Evolutionary conservation across 2,113 vertebrate species (phyloP), one percentile per base, ranked within the genome.

Genomic region (Bothrops jararaca): DNA sequence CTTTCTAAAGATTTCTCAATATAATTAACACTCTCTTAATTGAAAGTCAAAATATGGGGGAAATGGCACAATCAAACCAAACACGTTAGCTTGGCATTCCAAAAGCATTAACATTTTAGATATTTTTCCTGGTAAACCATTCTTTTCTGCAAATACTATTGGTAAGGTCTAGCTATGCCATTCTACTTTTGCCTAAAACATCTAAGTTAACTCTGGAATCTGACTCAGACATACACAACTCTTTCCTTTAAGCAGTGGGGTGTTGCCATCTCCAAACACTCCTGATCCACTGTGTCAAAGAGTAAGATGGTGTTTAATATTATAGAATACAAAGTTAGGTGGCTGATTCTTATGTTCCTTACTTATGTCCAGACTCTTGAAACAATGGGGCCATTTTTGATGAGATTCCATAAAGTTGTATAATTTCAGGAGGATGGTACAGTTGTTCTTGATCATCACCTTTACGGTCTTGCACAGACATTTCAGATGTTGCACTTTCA

Each of bases 391-490:
- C 95, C 96, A 99, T 97, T 93, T 97, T 98, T 92, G 98, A 90
- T 48, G 99, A 98, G 92, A 99, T 97, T 3, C 98, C 98, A 95
- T 99, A 99, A 39, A 99, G 97, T 0, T 97, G 93, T 54, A 97
- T 98, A 96, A 99, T 99, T 95, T 99, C 99, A 95, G 99, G 99
- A 94, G 98, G 98, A 15, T 94, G 98, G 96, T 99, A 99, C 0
- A 3, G 94, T 80, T 97, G 96, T 60, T 98, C 98, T 94, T 93
- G 96, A 34, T 97, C 97, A 90, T 93, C 97, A 92, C 91, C 93
- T 85, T 96, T 97, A 95, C 95, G 94, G 64, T 95, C 95, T 26
- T 95, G 94, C 64, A 94, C 94, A 69, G 96, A 95, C 93, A 97
- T 96, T 34, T 91, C 94, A 39, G 93, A 95, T 90, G 97, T 95